These are phyloP conservation scores for Anas flavirostris DNA, from an alignment of 2,797 vertebrate genomes.

Conservation along the genomic window DNA sequence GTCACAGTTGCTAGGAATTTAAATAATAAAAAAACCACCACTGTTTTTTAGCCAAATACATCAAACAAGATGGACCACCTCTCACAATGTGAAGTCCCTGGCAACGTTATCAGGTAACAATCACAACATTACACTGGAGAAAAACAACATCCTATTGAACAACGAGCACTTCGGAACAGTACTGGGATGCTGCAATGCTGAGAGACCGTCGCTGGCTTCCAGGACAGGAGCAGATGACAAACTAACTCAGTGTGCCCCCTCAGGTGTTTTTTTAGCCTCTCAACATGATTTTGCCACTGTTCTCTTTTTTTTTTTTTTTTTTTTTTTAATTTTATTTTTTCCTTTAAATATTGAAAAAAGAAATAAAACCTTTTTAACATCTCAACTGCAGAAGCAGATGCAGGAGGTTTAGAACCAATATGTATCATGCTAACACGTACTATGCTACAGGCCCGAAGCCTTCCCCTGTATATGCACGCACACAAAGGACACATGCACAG, in stretches of 20 bases:
- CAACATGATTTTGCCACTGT: slow-evolving; percentile 46
- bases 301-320: not conserved
- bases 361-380: not conserved
- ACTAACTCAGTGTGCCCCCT: not conserved
- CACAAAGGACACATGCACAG: not conserved
- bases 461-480: not conserved
- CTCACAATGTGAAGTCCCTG: slow-evolving; percentile 40
- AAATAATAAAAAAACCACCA: slow-evolving; percentile 58
- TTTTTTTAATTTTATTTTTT: not conserved
- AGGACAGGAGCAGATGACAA: not conserved
- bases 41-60: slow-evolving; percentile 67
- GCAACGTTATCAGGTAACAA: slow-evolving; percentile 47
- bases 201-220: slow-evolving; percentile 13
- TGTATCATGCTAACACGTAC: not conserved
- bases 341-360: not conserved
- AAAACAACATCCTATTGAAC: slow-evolving; percentile 58
- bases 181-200: slow-evolving; percentile 34
- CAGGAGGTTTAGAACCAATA: not conserved
- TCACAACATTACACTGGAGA: slow-evolving; percentile 58
- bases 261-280: not conserved
- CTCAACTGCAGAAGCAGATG: slow-evolving; percentile 25
- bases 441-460: not conserved
- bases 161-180: slow-evolving; percentile 28
- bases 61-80: slow-evolving; percentile 59
- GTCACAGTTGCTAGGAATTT: slow-evolving; percentile 73